Conservation (phyloP, 2,113 vertebrate species). For the Melanotaenia duboulayi region DNA sequence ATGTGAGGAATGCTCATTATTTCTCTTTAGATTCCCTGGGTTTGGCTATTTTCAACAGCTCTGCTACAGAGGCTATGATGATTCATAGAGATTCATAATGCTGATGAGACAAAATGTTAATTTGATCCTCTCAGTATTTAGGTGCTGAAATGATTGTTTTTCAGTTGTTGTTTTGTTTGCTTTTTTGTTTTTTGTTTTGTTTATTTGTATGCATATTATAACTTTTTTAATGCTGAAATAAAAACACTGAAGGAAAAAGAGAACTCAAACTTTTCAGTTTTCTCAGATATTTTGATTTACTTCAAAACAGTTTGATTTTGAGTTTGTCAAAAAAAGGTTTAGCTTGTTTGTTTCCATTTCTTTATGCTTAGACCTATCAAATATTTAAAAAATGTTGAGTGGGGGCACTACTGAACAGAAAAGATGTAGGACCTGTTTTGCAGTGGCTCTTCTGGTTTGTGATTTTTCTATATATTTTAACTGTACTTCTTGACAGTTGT, state of each 20-base stretch:
- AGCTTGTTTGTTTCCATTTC: no score
- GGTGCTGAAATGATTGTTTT: constrained; percentile 19
- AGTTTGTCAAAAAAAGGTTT: no score
- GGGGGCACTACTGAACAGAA: no score
- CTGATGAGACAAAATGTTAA: constrained; percentile 39
- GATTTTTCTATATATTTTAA: no score
- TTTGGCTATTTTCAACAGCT: constrained; percentile 63
- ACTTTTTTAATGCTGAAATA: not conserved
- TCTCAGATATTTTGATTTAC: not conserved
- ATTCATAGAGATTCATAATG: constrained; percentile 8
- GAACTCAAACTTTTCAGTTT: not conserved
- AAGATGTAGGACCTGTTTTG: no score
- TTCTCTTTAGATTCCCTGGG: constrained; percentile 41
- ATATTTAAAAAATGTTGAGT: no score
- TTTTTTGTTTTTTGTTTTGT: constrained; percentile 24
- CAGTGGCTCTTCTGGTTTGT: no score
- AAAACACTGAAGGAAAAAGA: not conserved
- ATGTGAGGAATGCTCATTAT: constrained; percentile 59
- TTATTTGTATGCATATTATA: not conserved
- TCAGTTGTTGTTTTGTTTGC: constrained; percentile 44
- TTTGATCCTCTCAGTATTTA: constrained; percentile 38
- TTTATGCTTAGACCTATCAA: no score
- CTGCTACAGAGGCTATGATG: constrained; percentile 23
- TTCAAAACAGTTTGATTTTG: no score
- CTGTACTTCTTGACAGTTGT: no score